Evolutionary conservation across 2,888 invertebrate species (phyloP).

Genomic region (Synanthedon tipuliformis): DNA sequence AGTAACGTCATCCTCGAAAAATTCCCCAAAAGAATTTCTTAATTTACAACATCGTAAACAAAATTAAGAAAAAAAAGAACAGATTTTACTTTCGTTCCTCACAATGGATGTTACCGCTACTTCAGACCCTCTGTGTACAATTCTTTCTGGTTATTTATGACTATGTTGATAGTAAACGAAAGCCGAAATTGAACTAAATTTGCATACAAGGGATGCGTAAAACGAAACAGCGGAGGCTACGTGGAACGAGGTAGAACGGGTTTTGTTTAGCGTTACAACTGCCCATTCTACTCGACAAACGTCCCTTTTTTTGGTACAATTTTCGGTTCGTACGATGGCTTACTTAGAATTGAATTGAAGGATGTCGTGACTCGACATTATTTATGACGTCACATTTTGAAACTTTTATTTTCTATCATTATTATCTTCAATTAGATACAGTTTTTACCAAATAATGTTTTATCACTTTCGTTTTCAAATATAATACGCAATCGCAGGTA

Average conservation of each 20-base stretch:
- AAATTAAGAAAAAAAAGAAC: constrained; percentile 6
- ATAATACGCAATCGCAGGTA: too few relatives aligned
- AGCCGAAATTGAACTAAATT: constrained; percentile 39
- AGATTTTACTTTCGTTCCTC: constrained; percentile 17
- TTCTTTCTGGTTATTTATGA: constrained; percentile 32
- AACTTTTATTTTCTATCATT: too few relatives aligned
- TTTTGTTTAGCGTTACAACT: constrained; percentile 15
- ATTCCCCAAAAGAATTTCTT: constrained; percentile 1
- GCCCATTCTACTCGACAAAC: constrained; percentile 19
- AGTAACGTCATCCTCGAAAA: constrained; percentile 4
- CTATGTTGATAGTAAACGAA: constrained; percentile 31
- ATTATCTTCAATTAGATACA: too few relatives aligned
- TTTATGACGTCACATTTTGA: not conserved
- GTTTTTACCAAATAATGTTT: too few relatives aligned
- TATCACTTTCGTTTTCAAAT: too few relatives aligned
- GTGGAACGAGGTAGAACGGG: constrained; percentile 7
- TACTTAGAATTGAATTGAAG: constrained; percentile 26
- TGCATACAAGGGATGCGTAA: constrained; percentile 45
- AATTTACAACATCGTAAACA: constrained; percentile 7
- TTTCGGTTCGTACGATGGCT: constrained; percentile 13
- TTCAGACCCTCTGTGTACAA: constrained; percentile 17
- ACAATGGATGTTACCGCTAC: constrained; percentile 14
- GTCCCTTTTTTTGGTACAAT: constrained; percentile 18
- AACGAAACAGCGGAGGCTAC: constrained; percentile 8
- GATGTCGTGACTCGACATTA: constrained; percentile 8